Evolutionary conservation across 2,797 vertebrate genomes (phyloP).

Genomic region (Poecilia gillii): DNA sequence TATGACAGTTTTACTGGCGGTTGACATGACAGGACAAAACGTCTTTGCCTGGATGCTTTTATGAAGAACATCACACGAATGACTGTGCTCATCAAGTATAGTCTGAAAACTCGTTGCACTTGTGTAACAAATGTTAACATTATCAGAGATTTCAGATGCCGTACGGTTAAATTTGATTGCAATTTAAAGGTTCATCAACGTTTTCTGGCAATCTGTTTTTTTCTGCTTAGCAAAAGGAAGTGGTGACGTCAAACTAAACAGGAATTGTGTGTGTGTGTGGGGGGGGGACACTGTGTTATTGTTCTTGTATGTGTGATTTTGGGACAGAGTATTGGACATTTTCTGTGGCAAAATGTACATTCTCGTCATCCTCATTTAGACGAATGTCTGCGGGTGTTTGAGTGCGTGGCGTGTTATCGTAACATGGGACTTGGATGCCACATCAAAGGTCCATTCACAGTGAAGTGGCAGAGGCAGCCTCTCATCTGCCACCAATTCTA

Average conservation of each 20-base stretch:
- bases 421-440: slow-evolving; percentile 53
- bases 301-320: slow-evolving; percentile 32
- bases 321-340: slow-evolving; percentile 27
- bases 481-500: slow-evolving; percentile 66
- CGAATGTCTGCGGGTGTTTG: slow-evolving; percentile 15
- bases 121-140: neutral
- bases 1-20: neutral
- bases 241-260: neutral
- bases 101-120: neutral
- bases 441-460: slow-evolving; percentile 74
- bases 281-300: neutral
- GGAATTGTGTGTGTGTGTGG: neutral
- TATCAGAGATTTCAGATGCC: neutral
- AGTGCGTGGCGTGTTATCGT: slow-evolving; percentile 40
- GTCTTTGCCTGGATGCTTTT: neutral
- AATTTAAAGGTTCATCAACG: neutral
- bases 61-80: neutral
- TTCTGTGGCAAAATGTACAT: slow-evolving; percentile 26
- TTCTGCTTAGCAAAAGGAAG: neutral
- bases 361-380: slow-evolving; percentile 30
- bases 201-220: neutral
- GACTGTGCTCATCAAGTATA: neutral
- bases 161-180: neutral
- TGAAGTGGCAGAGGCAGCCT: slow-evolving; percentile 55
- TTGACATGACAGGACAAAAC: neutral